Conservation (phyloP, 1,140 invertebrate species). For the Phymastichus coffea region DNA sequence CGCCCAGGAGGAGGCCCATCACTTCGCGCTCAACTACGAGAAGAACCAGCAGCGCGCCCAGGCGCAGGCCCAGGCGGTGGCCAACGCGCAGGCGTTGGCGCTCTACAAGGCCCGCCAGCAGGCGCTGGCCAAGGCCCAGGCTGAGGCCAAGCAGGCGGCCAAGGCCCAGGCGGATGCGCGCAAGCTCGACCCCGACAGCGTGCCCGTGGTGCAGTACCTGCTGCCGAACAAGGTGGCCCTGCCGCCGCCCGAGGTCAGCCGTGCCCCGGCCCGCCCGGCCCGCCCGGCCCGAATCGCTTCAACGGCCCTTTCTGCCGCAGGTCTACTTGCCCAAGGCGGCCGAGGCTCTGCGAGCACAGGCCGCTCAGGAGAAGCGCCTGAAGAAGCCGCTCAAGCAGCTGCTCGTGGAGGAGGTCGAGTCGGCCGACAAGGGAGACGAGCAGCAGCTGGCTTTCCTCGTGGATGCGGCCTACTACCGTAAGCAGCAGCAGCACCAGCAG, state of each 20-base stretch:
- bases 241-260: constrained; percentile 37
- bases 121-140: constrained; percentile 46
- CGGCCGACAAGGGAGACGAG: background rate
- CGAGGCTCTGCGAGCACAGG: constrained; percentile 16
- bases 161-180: constrained; percentile 44
- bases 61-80: constrained; percentile 49
- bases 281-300: too few species aligned
- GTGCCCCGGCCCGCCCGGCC: too few species aligned
- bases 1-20: constrained; percentile 50
- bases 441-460: constrained; percentile 14
- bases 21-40: constrained; percentile 48
- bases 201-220: constrained; percentile 49
- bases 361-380: constrained; percentile 14
- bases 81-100: constrained; percentile 50
- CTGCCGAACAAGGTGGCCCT: constrained; percentile 43
- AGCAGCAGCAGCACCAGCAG: background rate
- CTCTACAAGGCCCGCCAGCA: constrained; percentile 47
- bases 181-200: constrained; percentile 42
- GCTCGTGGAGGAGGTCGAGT: constrained; percentile 18
- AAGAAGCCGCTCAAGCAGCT: constrained; percentile 15
- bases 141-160: constrained; percentile 42
- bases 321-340: constrained; percentile 26
- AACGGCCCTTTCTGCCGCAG: background rate
- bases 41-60: constrained; percentile 49
- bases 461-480: constrained; percentile 19